Conservation (phyloP, 2,888 invertebrate genomes). For the Thecophora atra region DNA sequence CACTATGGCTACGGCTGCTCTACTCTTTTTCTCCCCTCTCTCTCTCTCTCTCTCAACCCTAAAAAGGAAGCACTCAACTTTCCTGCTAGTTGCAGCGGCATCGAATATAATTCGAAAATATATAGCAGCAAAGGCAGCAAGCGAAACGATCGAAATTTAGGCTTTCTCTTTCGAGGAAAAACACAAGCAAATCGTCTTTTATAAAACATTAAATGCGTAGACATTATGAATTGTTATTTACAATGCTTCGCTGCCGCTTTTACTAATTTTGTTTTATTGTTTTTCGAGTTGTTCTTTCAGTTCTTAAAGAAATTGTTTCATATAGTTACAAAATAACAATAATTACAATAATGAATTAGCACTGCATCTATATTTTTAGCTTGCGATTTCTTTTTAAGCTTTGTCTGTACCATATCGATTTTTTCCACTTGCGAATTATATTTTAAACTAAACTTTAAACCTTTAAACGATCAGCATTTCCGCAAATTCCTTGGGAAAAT, state of each 20-base stretch:
- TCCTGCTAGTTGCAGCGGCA: no score
- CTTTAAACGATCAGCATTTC: no score
- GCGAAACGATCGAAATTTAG: neutral
- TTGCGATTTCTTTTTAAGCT: no score
- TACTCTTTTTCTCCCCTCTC: neutral
- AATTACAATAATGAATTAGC: no score
- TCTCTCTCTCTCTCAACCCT: neutral
- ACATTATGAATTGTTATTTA: constrained; percentile 19
- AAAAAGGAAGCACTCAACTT: no score
- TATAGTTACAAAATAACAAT: no score
- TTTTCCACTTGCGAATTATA: no score
- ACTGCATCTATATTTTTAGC: no score
- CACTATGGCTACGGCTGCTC: neutral
- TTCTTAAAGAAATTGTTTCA: no score
- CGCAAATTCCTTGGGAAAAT: no score
- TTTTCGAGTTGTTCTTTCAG: neutral
- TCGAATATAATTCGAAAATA: neutral
- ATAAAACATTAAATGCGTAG: constrained; percentile 25
- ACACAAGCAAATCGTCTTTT: constrained; percentile 7
- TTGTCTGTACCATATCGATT: no score
- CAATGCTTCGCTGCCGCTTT: neutral
- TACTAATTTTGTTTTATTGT: constrained; percentile 11
- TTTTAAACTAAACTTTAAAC: no score
- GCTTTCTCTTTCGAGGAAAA: neutral
- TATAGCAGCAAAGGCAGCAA: neutral